phyloP scores from a whole-genome alignment of 2,113 vertebrate species.

The Narcine bancroftii region DNA sequence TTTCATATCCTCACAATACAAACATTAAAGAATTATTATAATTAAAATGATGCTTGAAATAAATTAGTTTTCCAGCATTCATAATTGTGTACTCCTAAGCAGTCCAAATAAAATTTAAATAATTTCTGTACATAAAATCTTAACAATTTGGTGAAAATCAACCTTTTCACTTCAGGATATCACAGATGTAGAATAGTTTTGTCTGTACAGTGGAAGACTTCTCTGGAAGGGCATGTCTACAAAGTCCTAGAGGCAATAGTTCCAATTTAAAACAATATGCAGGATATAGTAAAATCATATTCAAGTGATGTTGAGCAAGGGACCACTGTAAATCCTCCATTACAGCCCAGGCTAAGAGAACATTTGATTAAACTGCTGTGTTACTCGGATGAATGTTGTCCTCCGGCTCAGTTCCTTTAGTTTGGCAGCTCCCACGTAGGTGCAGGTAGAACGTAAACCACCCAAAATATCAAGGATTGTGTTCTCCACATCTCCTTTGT shows the following conservation, averaged over 20 bases:
- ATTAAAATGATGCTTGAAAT: constrained; percentile 24
- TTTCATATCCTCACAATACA: not conserved
- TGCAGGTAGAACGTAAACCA: constrained; percentile 91
- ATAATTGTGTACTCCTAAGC: not conserved
- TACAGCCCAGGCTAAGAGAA: constrained; percentile 57
- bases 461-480: constrained; percentile 86
- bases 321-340: not conserved
- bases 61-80: not conserved
- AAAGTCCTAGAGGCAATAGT: not conserved
- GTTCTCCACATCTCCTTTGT: constrained; percentile 78
- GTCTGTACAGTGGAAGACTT: too few relatives aligned
- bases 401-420: constrained; percentile 92
- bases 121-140: not conserved
- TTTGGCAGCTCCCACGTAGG: constrained; percentile 91
- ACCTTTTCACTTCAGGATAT: not conserved
- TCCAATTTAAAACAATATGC: not conserved
- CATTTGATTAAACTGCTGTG: constrained; percentile 84
- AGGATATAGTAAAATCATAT: not conserved
- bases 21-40: not conserved
- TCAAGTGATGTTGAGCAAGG: not conserved
- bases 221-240: not conserved
- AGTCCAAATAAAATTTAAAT: not conserved
- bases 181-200: not conserved
- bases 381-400: constrained; percentile 93
- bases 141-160: not conserved